Evolutionary conservation across 2,797 vertebrate species (phyloP).

Genomic region (Diplodus puntazzo): DNA sequence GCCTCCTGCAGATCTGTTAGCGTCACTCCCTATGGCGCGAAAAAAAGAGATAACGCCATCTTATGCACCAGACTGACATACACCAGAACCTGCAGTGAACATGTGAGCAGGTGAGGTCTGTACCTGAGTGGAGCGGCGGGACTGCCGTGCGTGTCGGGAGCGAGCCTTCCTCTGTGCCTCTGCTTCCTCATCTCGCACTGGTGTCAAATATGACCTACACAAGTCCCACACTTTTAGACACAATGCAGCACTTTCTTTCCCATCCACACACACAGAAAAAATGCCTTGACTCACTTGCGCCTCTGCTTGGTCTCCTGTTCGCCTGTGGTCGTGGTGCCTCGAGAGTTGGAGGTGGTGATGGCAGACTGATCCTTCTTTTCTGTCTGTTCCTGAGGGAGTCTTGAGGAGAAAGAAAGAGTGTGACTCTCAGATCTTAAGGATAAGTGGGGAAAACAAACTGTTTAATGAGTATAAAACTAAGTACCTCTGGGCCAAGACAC

Average conservation of each 20-base stretch:
- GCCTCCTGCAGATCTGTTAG: slow-evolving; percentile 91
- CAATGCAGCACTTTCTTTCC: not conserved
- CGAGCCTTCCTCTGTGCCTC: slow-evolving; percentile 91
- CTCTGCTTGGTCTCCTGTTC: slow-evolving; percentile 88
- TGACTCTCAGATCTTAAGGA: not conserved
- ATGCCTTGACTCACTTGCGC: slow-evolving; percentile 83
- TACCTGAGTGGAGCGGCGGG: slow-evolving; percentile 91
- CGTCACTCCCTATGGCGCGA: slow-evolving; percentile 85
- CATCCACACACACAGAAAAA: not conserved
- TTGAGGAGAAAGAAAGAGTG: slow-evolving; percentile 48
- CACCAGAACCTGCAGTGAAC: not conserved
- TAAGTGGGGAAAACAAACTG: not conserved
- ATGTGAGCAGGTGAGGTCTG: too few relatives aligned
- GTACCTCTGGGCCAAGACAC: slow-evolving; percentile 82
- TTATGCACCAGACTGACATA: not conserved
- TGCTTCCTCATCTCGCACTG: slow-evolving; percentile 90
- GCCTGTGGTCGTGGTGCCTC: slow-evolving; percentile 65
- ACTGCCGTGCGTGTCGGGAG: slow-evolving; percentile 89
- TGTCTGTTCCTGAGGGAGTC: slow-evolving; percentile 85
- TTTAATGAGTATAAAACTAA: slow-evolving; percentile 3
- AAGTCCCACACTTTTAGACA: slow-evolving; percentile 2
- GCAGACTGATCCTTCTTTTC: slow-evolving; percentile 82
- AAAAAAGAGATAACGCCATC: slow-evolving; percentile 14
- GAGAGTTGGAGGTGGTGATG: slow-evolving; percentile 71
- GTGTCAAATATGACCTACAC: slow-evolving; percentile 89